Base-by-base conservation (phyloP, 2,797 vertebrate genomes). In the Lepus townsendii region DNA sequence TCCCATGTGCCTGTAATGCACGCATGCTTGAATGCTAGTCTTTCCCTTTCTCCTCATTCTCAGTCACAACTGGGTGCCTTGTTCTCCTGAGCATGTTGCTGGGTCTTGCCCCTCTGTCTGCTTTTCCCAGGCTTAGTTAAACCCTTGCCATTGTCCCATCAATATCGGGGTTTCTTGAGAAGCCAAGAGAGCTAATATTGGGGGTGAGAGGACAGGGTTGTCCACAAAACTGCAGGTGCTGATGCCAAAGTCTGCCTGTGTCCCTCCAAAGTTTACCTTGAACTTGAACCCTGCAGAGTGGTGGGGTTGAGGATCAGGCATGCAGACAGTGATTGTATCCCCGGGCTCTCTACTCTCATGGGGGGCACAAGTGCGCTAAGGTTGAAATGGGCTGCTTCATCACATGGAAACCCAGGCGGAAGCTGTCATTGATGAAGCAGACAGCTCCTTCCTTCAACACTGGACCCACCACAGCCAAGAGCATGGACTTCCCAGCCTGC, bases 301-400 rank as follows among this genome's bases (percentile, higher is more conserved):
- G 47, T 11, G 4, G 27, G 0, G 14, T 2, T 32, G 17, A 5
- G 2, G 27, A 17, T 65, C 35, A 14, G 20, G 12, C 1, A 54
- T 47, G 4, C 10, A 20, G 77, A 20, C 68, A 22, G 30, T 19
- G 17, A 19, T 8, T 10, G 13, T 13, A n/a, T 38, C n/a, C 12
- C 1, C 32, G 13, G 20, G 13, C 13, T 60, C 5, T 47, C 5
- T 47, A 5, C 16, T 13, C 35, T 50, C 16, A 3, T 35, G 47
- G 47, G 14, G 2, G 35, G 5, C 2, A 20, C 17, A 14, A 27
- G 62, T 30, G 6, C 22, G 35, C 47, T 35, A 42, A 35, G 27
- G 54, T 5, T 13, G 32, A 42, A 30, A 9, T 17, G 26, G 27
- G 2, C 3, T 4, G 2, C 26, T 26, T 26, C 17, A n/a, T 3